Base-by-base conservation (phyloP, 1,140 invertebrate genomes). In the Drosophila pruinosa region DNA sequence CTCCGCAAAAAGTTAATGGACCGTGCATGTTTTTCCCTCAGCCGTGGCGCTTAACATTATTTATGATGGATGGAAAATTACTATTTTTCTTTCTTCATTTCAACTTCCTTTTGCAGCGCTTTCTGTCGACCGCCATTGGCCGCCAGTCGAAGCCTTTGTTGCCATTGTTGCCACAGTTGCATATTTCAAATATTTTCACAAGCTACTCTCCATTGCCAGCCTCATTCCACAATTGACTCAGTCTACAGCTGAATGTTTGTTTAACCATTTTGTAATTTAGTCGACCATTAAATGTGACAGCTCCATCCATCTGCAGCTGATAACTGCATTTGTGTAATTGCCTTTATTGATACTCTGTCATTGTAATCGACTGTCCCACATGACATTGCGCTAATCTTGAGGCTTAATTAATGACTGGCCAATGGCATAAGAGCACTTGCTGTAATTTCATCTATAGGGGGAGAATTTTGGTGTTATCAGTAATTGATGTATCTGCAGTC, bases 31-130 rank as follows among this genome's bases (percentile, higher is more conserved):
- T 89, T 90, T 88, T 89, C 89, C 72, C 65, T 89, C 81, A 90
- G 85, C 81, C 85, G 79, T 90, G 89, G 89, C 89, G 89, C 89
- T 90, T 90, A 90, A 83, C 85, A 88, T 89, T 89, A 90, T 90
- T 90, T 90, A 90, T 89, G 89, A 83, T 77, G 81, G 80, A 82
- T 90, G 77, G 62, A 90, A 89, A 82, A 89, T 78, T 79, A 74
- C 82, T 52, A 82, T 82, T 78, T 74, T 56, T 19, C 45, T 58
- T 31, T 59, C 19, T 68, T 47, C 12, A 56, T 56, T 82, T 67
- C 65, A 83, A 82, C 72, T 83, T 89, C 82, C 71, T 82, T 70
- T 82, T 70, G 17, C 41, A 22, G 56, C 48, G 38, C 61, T 53
- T 75, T 21, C n/a, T 34, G 71, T 64, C 39, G 19, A 47, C 72